Evolutionary conservation across 2,797 vertebrate genomes (phyloP), one percentile per base, ranked within the genome.

Genomic region (Hippocampus kuda): DNA sequence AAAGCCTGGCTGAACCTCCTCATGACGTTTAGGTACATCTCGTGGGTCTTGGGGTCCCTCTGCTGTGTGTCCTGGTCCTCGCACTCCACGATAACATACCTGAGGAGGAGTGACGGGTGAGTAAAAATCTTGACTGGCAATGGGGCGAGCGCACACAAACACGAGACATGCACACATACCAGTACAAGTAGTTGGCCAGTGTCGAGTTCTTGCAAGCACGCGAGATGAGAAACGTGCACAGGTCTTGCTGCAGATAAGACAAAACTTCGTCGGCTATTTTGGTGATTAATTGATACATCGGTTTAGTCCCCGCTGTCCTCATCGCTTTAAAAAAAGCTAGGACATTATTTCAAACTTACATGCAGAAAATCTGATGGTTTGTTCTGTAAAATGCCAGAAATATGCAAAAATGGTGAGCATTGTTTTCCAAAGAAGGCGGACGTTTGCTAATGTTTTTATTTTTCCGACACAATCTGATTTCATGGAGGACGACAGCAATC

Each of bases 21-120:
- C 94, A 98, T 99, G 26, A 99, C 95, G 0, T 97, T 99, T 76
- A 99, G 88, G 85, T 99, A 99, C 97, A 99, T 99, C 77, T 98
- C 95, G 0, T 97, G 94, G 18, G 94, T 99, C 87, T 96, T 98
- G 0, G 94, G 95, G 71, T 99, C 97, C 87, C 97, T 93, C 89
- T 94, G 95, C 83, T 95, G 93, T 3, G 95, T 98, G 87, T 99
- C 97, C 84, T 97, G 95, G 73, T 99, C 97, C 86, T 99, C 96
- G 80, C 95, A 99, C 82, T 99, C 97, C 73, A 99, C 97, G 24
- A 99, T 98, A 72, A 99, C 95, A 65, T 98, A 99, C 97, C 96
- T 99, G 83, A 26, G 53, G 62, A 41, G 42, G n/a, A 67, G 22
- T 44, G 64, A 65, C 27, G 15, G 41, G 11, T 44, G 1, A 54